Percentiles rank a stretch among this genome's conserved stretches.
These are phyloP conservation scores for Rhabdophis nuchalis DNA, from an alignment of 2,797 vertebrate genomes.

Conservation along the genomic window DNA sequence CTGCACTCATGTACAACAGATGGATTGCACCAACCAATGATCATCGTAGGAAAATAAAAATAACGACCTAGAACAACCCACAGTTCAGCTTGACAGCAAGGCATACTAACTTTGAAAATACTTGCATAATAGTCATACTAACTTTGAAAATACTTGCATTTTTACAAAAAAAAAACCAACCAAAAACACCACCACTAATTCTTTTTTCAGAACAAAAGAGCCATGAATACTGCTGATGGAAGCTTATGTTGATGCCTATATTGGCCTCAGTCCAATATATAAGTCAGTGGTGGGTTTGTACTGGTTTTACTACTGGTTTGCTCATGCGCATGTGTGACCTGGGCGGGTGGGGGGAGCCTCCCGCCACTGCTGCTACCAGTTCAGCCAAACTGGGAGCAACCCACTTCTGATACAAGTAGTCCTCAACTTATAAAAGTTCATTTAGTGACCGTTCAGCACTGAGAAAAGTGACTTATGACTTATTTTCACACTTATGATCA, in stretches of 20 bases:
- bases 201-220: background rate
- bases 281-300: too few species aligned
- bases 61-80: background rate
- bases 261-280: background rate
- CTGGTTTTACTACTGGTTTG: too few species aligned
- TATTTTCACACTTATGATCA: too few species aligned
- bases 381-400: too few species aligned
- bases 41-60: background rate
- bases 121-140: background rate
- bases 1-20: background rate
- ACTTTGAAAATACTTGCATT: background rate
- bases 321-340: too few species aligned
- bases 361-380: too few species aligned
- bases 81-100: background rate
- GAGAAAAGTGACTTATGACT: too few species aligned
- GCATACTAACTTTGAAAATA: background rate
- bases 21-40: background rate
- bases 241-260: background rate
- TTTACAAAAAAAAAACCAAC: background rate
- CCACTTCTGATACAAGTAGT: too few species aligned
- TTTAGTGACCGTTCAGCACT: too few species aligned
- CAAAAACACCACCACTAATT: background rate
- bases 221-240: background rate
- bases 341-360: too few species aligned
- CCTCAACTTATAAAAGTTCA: too few species aligned